Base-by-base conservation (phyloP, 2,113 vertebrate genomes). In the Hippoglossus stenolepis region DNA sequence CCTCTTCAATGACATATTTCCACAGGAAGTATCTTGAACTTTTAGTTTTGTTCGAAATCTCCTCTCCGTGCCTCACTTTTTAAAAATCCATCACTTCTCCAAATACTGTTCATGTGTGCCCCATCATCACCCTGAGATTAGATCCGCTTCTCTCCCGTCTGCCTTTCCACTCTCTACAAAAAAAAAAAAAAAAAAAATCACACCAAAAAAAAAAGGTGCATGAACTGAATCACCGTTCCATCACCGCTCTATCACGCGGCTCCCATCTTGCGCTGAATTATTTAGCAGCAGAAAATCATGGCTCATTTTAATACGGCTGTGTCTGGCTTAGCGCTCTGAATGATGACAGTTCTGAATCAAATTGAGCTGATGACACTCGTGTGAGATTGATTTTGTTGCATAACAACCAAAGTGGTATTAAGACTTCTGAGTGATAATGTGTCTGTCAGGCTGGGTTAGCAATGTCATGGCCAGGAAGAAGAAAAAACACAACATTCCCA, bases 241-340 rank as follows among this genome's bases (percentile, higher is more conserved):
- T 81, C 79, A 68, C 35, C 35, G 8, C 58, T 82, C 80, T 31
- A 69, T 85, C 77, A 75, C 67, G 49, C 73, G 69, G 61, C 78
- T 65, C 51, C 49, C 65, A 43, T 66, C 70, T 72, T 66, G 70
- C 0, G 28, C 61, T 88, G 69, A 90, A 85, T 91, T 51, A 85
- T 84, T 85, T 72, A 90, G 54, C 5, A 14, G 43, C 54, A 74
- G 77, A 83, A 80, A 80, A 80, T 40, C 70, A 82, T 65, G 75
- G 72, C 47, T 54, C 70, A 68, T 77, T 80, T 47, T 70, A 23
- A 61, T 66, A 66, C 3, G 12, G 38, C 43, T 65, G 61, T 14
- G 69, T 28, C 35, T 38, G 35, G 35, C 35, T 10, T 9, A 64
- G 23, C 65, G 78, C 62, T 65, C 60, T 58, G 73, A 73, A 65